Evolutionary conservation across 2,113 vertebrate species (phyloP), one percentile per base, ranked within the genome.

Genomic region (Periophthalmodon schlosseri): DNA sequence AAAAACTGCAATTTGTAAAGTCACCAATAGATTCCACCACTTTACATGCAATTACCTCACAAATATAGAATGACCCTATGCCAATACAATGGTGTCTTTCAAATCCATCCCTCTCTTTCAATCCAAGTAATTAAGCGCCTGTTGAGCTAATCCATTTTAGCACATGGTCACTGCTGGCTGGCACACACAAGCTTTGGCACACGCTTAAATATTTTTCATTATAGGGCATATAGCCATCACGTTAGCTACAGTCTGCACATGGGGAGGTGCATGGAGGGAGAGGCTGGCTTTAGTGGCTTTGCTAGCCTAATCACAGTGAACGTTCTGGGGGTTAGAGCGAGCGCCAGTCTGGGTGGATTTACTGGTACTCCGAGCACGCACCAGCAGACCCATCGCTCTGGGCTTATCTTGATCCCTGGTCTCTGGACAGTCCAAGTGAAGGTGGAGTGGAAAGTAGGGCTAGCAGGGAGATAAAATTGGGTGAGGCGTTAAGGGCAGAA

Each of bases 261-360:
- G 68, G 81, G 81, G 78, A 76, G 66, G 58, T 46, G 73, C 36
- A 39, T 9, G 8, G 69, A 72, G 69, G 78, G 69, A 76, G 81
- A 74, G 76, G 74, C 74, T 67, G 85, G 84, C 84, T 39, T 89
- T 84, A 87, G 82, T 69, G 78, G 90, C 86, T 88, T 90, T 84
- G 65, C 69, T 70, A 74, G 77, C 73, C 81, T 72, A 81, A 78
- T 79, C 73, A 80, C 68, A 76, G 52, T 34, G 64, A 81, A 75
- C 71, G 74, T 83, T 79, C 79, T 72, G 78, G 69, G 73, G 60
- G 75, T 82, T 75, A 86, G 79, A 82, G 84, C 83, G 74, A 77
- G 81, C 50, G 74, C 69, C 54, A 74, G 81, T 47, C 72, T 56
- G 58, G 77, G 61, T 33, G 69, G 84, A 86, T 89, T 87, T 87